A percentile compares a stretch with the other conserved stretches of the same genome.
Conservation (phyloP, 1,140 invertebrate genomes). For the Phenacoccus solenopsis region DNA sequence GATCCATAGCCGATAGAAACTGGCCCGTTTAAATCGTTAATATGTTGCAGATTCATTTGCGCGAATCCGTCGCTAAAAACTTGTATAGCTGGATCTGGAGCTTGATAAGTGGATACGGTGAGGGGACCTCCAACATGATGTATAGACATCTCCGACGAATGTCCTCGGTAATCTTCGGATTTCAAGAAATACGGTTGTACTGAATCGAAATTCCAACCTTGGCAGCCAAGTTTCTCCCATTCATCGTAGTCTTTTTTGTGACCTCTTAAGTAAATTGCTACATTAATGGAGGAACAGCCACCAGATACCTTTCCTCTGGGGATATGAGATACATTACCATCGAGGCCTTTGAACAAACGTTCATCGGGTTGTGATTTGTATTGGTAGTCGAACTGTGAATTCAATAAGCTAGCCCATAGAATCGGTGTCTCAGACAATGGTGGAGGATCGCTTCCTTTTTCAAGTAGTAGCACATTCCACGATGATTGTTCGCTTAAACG, state of each 20-base stretch:
- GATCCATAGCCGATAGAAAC: conserved; percentile 39
- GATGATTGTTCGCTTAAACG: conserved; percentile 44
- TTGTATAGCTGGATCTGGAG: conserved; percentile 6
- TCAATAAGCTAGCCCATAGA: background rate
- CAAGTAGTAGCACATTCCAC: conserved; percentile 38
- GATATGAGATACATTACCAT: conserved; percentile 20
- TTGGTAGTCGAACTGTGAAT: conserved; percentile 12
- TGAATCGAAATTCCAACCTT: conserved; percentile 50
- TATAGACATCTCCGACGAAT: background rate
- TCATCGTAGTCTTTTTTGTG: conserved; percentile 46
- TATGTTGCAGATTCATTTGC: background rate
- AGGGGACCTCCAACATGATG: conserved; percentile 19
- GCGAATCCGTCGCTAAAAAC: background rate
- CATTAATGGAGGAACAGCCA: conserved; percentile 55
- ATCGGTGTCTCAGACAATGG: conserved; percentile 23
- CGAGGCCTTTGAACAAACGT: conserved; percentile 25
- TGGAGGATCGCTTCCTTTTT: conserved; percentile 50
- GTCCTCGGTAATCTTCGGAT: conserved; percentile 31
- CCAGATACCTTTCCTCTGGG: conserved; percentile 47
- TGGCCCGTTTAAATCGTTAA: conserved; percentile 13
- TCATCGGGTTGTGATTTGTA: conserved; percentile 18
- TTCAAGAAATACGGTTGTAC: conserved; percentile 41
- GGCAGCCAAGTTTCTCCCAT: conserved; percentile 49
- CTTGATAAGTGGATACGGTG: conserved; percentile 9
- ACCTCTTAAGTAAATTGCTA: conserved; percentile 62